These are phyloP conservation scores for Pollimyrus isidori DNA, from an alignment of 2,113 vertebrate genomes.

Conservation along the genomic window DNA sequence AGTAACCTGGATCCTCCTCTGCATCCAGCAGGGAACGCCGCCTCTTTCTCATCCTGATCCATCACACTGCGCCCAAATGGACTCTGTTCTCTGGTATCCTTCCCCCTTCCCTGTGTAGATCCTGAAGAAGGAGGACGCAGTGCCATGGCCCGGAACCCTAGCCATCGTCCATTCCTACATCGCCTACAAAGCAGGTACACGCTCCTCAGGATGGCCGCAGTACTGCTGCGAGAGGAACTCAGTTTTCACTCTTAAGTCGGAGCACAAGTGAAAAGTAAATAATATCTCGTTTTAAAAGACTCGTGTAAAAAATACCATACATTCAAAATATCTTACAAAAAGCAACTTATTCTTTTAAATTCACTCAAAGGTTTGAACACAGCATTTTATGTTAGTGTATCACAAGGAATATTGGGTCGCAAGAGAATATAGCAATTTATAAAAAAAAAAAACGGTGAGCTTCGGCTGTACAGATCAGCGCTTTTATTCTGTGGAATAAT, in stretches of 20 bases:
- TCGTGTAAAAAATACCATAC: neutral
- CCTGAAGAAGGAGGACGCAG: slow-evolving; percentile 97
- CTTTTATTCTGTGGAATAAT: neutral
- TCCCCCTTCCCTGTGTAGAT: slow-evolving; percentile 66
- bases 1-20: slow-evolving; percentile 24
- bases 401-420: neutral
- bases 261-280: neutral
- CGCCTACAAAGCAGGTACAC: slow-evolving; percentile 96
- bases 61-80: neutral
- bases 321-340: neutral
- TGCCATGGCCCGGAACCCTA: slow-evolving; percentile 96
- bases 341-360: neutral
- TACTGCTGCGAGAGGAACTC: neutral
- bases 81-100: slow-evolving; percentile 18
- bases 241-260: neutral
- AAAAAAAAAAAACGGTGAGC: neutral
- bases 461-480: neutral
- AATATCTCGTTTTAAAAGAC: neutral
- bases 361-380: neutral
- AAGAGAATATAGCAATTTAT: neutral
- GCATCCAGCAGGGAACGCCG: neutral
- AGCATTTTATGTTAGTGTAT: neutral
- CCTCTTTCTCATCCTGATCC: neutral
- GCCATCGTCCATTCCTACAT: slow-evolving; percentile 99
- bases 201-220: neutral